Base-by-base conservation (phyloP, 2,113 vertebrate species). In the Copsychus sechellarum region DNA sequence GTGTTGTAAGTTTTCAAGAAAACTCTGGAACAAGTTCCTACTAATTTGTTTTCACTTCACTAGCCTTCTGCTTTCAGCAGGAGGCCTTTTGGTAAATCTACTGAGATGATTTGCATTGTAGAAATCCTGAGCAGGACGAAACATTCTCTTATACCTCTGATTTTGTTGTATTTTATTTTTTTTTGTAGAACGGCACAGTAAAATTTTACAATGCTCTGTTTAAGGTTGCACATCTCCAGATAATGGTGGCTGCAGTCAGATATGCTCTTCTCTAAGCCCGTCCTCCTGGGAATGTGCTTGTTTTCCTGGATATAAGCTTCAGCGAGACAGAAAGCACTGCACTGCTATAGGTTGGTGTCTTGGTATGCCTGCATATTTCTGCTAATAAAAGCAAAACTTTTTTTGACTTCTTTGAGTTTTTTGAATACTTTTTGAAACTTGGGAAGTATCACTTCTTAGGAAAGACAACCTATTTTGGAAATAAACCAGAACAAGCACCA, bases 171-270 rank as follows among this genome's bases (percentile, higher is more conserved):
- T 48, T 50, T 86, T 36, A 34, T 70, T 90, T 87, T 71, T 71
- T 93, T 50, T 74, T 50, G 90, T 74, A 48, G 60, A 94, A 88
- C n/a, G 66, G 13, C 56, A 67, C 88, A 64, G 34, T 84, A 88
- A 83, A 72, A 56, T 72, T 84, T 86, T 94, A 91, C 51, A 67
- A 80, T 95, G 48, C 74, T 96, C 84, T 96, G 29, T 95, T 97
- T 77, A 96, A 99, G 99, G 99, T 51, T 99, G 99, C 84, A 98
- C 97, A 3, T 99, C 98, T 45, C 97, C 97, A 93, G 99, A 99
- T 93, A 98, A 98, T 45, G 99, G 99, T 28, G 99, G 98, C 12
- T 99, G 99, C 92, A 99, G 99, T 95, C 99, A 99, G 92, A 97
- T 98, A 81, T 99, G 99, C 82, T 95, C 97, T 56, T 93, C 97